Percentiles rank a stretch among this genome's conserved stretches.
These are phyloP conservation scores for Heterocephalus glaber DNA, from an alignment of 2,113 vertebrate species.

Conservation along the genomic window DNA sequence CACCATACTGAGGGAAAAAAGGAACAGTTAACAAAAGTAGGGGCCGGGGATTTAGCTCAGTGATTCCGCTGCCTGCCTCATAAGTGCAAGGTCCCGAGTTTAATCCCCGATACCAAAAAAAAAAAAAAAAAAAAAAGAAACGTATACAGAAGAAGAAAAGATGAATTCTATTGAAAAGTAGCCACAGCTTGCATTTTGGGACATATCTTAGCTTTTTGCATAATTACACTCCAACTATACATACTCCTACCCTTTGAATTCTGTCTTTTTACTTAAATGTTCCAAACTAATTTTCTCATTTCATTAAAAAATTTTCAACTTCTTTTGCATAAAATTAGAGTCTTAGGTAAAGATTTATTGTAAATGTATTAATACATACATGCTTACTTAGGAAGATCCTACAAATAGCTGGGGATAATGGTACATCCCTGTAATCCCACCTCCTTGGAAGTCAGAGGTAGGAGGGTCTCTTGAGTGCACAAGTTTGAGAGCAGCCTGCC, in stretches of 20 bases:
- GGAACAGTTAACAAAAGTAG: no score
- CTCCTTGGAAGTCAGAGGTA: not conserved
- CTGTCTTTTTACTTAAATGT: slow-evolving; percentile 27
- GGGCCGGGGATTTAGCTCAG: no score
- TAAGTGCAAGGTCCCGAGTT: no score
- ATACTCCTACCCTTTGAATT: not conserved
- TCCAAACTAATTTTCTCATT: slow-evolving; percentile 3
- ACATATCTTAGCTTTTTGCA: not conserved
- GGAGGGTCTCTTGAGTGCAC: not conserved
- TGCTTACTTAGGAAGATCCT: not conserved
- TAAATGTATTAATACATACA: not conserved
- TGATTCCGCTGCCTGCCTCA: no score
- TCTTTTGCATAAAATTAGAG: not conserved
- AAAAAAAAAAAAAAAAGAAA: not conserved
- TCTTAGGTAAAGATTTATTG: slow-evolving; percentile 5
- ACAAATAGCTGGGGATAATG: not conserved
- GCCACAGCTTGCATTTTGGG: not conserved
- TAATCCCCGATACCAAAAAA: no score
- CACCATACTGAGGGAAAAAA: no score
- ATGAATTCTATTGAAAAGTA: no score
- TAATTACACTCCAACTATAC: not conserved
- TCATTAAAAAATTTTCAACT: not conserved
- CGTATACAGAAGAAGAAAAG: not conserved
- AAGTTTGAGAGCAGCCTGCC: not conserved
- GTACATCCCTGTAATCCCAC: not conserved